Percentiles rank a stretch among this genome's conserved stretches.
phyloP scores from a whole-genome alignment of 2,113 vertebrate species.

The Porphyrio hochstetteri region DNA sequence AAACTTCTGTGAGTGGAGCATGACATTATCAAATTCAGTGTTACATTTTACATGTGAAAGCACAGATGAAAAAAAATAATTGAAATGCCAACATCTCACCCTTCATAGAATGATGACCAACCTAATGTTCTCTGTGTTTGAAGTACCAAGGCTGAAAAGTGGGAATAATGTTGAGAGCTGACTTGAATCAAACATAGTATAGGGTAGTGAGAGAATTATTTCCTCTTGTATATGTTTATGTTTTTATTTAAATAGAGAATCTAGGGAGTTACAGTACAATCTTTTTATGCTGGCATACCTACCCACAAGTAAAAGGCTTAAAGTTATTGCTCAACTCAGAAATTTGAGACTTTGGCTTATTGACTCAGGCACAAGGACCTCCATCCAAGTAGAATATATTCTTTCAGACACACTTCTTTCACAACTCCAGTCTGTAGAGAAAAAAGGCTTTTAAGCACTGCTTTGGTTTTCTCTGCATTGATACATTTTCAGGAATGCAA shows the following conservation, averaged over 20 bases:
- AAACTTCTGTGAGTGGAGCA: background rate
- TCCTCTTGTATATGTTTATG: background rate
- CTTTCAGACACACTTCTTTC: background rate
- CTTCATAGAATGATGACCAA: background rate
- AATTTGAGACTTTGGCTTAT: background rate
- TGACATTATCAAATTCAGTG: background rate
- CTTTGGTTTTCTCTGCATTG: background rate
- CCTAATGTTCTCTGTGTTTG: background rate
- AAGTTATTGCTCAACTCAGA: background rate
- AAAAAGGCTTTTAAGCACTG: background rate
- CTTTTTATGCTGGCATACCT: background rate
- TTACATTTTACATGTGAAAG: background rate
- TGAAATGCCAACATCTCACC: background rate
- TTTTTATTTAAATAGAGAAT: background rate
- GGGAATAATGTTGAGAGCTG: background rate
- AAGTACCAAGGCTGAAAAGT: background rate
- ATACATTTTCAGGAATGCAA: background rate
- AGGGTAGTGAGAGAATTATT: background rate
- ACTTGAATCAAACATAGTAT: background rate
- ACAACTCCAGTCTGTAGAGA: background rate
- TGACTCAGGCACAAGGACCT: background rate
- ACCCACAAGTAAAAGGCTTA: background rate
- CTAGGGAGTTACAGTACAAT: background rate
- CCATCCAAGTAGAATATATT: background rate
- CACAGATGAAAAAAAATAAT: background rate